Evolutionary conservation across 2,888 invertebrate species (phyloP), one percentile per base, ranked within the genome.

Genomic region (Drosophila gaucha): DNA sequence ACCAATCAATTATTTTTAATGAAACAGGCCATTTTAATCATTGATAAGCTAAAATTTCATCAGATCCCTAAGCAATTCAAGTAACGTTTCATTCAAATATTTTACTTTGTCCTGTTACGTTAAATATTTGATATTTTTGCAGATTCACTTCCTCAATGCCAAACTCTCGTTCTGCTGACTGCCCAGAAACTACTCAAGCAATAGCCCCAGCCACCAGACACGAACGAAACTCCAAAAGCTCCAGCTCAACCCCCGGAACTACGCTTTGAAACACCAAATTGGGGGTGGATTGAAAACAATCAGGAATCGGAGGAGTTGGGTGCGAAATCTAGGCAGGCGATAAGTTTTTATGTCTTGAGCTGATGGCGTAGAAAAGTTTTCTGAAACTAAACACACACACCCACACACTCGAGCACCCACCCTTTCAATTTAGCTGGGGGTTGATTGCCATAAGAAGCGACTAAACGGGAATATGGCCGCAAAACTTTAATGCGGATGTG

Each of bases 291-390:
- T 78, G 43, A 8, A 71, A 47, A 62, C 67, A 59, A 67, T 67
- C 63, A 46, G 39, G 31, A 51, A n/a, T 50, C 18, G 6, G 10
- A 22, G 62, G 24, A 56, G 39, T 41, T 41, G 43, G 57, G 57
- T 36, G 24, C 18, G 18, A 36, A 38, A 54, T 64, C 54, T 59
- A 58, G 63, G 72, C 78, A 65, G 85, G 80, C 87, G 85, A 84
- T 88, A 85, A 86, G 88, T 86, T 85, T 85, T 88, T 80, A 88
- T 85, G 85, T 85, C 85, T 85, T 85, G 82, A 86, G 84, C 87
- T 86, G 88, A 85, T 85, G 86, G 85, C 84, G 84, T 86, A 86
- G 88, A 80, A 85, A 84, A 86, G 64, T 88, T 84, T 86, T 65
- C 66, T 78, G 38, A 63, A 80, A 73, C 78, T 73, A 64, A 10